Percentiles rank a stretch among this genome's conserved stretches.
phyloP scores from a whole-genome alignment of 1,140 invertebrate genomes.

The Argopecten irradians region DNA sequence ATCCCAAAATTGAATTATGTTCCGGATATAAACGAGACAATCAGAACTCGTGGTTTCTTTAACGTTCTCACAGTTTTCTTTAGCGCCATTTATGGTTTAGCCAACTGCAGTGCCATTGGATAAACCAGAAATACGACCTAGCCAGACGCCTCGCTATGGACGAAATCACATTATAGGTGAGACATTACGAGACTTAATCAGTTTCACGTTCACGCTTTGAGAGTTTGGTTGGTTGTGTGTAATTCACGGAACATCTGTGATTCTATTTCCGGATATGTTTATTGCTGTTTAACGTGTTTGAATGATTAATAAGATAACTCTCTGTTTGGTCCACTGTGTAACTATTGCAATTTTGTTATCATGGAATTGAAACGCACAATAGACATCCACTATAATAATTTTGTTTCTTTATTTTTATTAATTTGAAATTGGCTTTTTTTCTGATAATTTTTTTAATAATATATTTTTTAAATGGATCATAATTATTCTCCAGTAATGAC shows the following conservation, averaged over 20 bases:
- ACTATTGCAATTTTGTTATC: too few relatives aligned
- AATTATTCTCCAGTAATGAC: too few relatives aligned
- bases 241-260: constrained; percentile 15
- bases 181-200: constrained; percentile 17
- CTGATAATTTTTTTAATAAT: too few relatives aligned
- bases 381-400: too few relatives aligned
- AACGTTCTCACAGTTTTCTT: constrained; percentile 4
- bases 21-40: neutral
- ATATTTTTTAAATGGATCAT: too few relatives aligned
- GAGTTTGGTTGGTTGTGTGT: neutral
- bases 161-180: constrained; percentile 10
- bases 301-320: neutral
- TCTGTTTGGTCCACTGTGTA: neutral
- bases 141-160: neutral
- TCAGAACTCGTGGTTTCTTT: constrained; percentile 11
- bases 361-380: too few relatives aligned
- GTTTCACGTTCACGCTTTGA: constrained; percentile 20
- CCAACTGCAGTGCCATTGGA: neutral
- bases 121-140: constrained; percentile 13
- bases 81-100: neutral
- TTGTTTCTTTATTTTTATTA: too few relatives aligned
- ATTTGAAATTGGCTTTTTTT: too few relatives aligned
- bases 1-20: constrained; percentile 16
- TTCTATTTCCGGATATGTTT: constrained; percentile 18
- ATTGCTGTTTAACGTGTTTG: neutral